Evolutionary conservation across 1,140 invertebrate species (phyloP), one percentile per base, ranked within the genome.

Genomic region (Paracyclopina nana): DNA sequence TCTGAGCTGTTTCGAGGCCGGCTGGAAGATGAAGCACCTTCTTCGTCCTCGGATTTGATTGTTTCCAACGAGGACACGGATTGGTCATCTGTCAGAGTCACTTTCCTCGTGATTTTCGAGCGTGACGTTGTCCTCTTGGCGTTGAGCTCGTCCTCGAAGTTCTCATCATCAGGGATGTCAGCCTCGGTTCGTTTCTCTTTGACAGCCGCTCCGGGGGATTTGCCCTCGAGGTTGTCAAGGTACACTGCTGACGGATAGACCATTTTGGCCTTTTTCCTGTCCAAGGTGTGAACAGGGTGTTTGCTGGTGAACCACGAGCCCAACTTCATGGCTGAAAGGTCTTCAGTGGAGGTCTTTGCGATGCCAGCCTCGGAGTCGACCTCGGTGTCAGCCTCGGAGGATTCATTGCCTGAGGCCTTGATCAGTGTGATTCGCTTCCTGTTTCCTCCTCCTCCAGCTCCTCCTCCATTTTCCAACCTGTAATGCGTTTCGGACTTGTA

Each of bases 401-500:
- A 26, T 16, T 48, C 25, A 28, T 25, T 14, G 18, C 20, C 27
- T 16, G n/a, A 31, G 16, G 45, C 25, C 28, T 28, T 25, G 16
- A 16, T n/a, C 22, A 24, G 24, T 30, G n/a, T 25, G 25, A 48
- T 48, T 27, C n/a, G 43, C 20, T 45, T 27, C 28, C 50, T 16
- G 50, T 26, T 27, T 50, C 16, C 38, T 26, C 14, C 30, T 38
- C 16, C 6, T 38, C 11, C 22, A 50, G 30, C 11, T 49, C 6
- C 44, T 18, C 4, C 48, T 18, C 24, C 25, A 51, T 46, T 29
- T 20, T 38, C 18, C 28, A 50, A 30, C 29, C 43, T 24, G 27
- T 50, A 34, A 46, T 30, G 22, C 16, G 26, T 8, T n/a, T 52
- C 22, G 53, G 40, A 46, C 59, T 48, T 48, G 27, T 48, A 60